phyloP scores from a whole-genome alignment of 2,113 vertebrate species.

The Talpa occidentalis region DNA sequence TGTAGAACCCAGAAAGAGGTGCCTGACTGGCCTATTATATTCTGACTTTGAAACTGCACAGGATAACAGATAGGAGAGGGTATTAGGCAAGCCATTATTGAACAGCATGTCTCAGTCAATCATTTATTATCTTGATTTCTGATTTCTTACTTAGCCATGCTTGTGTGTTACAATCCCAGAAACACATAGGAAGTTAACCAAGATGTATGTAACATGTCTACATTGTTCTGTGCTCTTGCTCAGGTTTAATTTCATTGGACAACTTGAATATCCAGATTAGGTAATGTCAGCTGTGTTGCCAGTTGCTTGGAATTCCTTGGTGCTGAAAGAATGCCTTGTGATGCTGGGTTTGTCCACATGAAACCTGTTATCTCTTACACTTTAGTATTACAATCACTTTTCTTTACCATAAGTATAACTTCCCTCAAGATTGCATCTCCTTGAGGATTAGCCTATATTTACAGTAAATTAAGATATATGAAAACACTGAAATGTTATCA shows the following conservation, averaged over 20 bases:
- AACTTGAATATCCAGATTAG: too few relatives aligned
- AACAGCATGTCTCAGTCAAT: too few relatives aligned
- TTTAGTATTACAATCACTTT: not conserved
- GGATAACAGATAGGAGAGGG: not conserved
- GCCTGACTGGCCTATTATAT: not conserved
- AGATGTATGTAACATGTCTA: not conserved
- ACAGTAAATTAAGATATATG: not conserved
- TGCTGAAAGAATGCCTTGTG: not conserved
- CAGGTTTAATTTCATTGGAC: not conserved
- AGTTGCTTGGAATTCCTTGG: not conserved
- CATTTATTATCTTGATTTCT: too few relatives aligned
- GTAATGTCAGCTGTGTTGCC: not conserved
- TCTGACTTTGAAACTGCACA: not conserved
- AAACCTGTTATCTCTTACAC: not conserved
- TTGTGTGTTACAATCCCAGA: not conserved
- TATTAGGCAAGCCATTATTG: not conserved
- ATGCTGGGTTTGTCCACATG: not conserved
- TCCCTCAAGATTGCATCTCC: not conserved
- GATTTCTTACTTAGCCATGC: not conserved
- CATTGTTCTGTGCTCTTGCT: not conserved
- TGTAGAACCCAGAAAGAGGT: not conserved
- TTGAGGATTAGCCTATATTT: not conserved
- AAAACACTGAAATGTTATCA: not conserved
- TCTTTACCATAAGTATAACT: not conserved
- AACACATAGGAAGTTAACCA: not conserved